Percentiles rank a stretch among this genome's conserved stretches.
Evolutionary conservation across 2,888 invertebrate genomes (phyloP).

Genomic region (Flexamia atlantica): DNA sequence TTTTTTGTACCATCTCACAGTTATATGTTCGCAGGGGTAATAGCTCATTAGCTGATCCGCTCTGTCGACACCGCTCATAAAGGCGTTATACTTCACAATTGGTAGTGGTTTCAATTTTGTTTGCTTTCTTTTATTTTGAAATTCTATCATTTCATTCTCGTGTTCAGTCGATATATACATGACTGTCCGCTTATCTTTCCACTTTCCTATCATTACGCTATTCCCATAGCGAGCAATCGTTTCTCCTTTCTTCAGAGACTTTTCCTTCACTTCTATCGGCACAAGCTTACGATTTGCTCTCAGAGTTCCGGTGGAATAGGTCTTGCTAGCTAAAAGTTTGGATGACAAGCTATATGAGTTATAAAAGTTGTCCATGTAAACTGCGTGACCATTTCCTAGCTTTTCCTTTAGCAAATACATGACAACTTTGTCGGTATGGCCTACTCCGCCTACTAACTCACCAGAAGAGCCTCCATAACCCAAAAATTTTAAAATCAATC

Average conservation of each 20-base stretch:
- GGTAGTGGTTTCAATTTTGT: constrained; percentile 2
- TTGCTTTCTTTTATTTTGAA: background rate
- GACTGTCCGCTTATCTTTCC: too few species aligned
- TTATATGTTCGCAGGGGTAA: constrained; percentile 29
- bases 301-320: constrained; percentile 27
- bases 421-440: constrained; percentile 22
- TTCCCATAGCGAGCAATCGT: constrained; percentile 35
- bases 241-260: background rate
- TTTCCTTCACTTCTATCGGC: background rate
- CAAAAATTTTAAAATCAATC: constrained; percentile 3
- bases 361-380: constrained; percentile 44
- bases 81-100: constrained; percentile 6
- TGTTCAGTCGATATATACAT: constrained; percentile 32
- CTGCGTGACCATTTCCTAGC: too few species aligned
- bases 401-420: constrained; percentile 24
- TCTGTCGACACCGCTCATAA: background rate
- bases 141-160: constrained; percentile 1
- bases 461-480: constrained; percentile 4
- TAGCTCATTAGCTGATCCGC: constrained; percentile 2
- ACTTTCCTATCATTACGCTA: too few species aligned
- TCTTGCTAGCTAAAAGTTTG: background rate
- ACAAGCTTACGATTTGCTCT: background rate
- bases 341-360: constrained; percentile 10
- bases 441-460: background rate
- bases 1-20: constrained; percentile 28